phyloP scores from a whole-genome alignment of 2,888 invertebrate species.

The Parnassius mnemosyne region DNA sequence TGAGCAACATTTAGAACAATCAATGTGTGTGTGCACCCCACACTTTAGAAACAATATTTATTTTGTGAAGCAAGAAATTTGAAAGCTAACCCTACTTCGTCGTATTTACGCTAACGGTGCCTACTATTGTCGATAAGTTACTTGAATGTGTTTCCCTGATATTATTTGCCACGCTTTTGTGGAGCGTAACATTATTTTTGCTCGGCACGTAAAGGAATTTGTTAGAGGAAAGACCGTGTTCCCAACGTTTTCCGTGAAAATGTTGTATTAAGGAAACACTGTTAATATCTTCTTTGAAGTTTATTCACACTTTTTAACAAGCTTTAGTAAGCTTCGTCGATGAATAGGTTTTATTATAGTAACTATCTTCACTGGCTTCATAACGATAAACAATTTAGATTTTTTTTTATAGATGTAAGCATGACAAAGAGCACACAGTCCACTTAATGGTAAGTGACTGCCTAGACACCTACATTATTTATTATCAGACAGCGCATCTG shows the following conservation, averaged over 20 bases:
- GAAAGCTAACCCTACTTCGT: conserved; percentile 2
- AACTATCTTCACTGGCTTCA: too few species aligned
- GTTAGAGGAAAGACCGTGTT: conserved; percentile 14
- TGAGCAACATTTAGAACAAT: too few species aligned
- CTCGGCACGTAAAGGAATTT: conserved; percentile 17
- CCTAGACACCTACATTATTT: too few species aligned
- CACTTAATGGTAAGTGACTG: too few species aligned
- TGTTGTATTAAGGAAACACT: conserved; percentile 11
- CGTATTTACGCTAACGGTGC: conserved; percentile 7
- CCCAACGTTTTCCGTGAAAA: conserved; percentile 11
- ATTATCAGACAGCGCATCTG: too few species aligned
- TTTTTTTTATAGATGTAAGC: too few species aligned
- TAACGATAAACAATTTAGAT: too few species aligned
- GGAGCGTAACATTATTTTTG: conserved; percentile 22
- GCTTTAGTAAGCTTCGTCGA: background rate
- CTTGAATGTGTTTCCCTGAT: conserved; percentile 23
- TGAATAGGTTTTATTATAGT: too few species aligned
- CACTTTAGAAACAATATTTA: too few species aligned
- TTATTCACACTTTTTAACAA: conserved; percentile 10
- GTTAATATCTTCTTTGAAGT: conserved; percentile 10
- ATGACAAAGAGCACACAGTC: too few species aligned
- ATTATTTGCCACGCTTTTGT: conserved; percentile 20
- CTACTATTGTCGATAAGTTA: conserved; percentile 14
- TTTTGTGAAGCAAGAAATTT: too few species aligned
- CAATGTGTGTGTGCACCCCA: too few species aligned